These are phyloP conservation scores for Sarcophaga variegata DNA, from an alignment of 2,888 invertebrate species.

Conservation along the genomic window DNA sequence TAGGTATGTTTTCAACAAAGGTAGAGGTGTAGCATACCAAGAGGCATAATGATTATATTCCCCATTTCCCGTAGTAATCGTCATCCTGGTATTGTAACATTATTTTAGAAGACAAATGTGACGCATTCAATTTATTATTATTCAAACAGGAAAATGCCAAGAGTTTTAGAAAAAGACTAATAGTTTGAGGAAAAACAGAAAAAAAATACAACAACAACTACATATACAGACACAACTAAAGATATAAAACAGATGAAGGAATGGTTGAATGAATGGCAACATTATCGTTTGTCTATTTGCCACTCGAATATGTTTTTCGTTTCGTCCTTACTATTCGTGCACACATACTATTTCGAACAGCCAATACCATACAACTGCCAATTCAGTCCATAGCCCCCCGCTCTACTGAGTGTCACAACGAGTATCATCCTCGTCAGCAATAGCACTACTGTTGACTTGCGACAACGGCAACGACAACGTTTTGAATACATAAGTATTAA, in stretches of 20 bases:
- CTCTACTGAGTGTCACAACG: background rate
- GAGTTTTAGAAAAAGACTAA: slow-evolving; percentile 48
- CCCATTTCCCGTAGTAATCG: slow-evolving; percentile 6
- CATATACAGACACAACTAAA: background rate
- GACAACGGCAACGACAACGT: slow-evolving; percentile 19
- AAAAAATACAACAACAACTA: background rate
- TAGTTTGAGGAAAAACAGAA: slow-evolving; percentile 36
- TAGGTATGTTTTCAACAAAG: background rate
- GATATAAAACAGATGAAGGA: background rate
- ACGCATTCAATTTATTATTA: slow-evolving; percentile 67
- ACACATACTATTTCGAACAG: no score
- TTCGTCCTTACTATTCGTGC: no score
- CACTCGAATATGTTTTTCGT: background rate
- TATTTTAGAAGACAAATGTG: slow-evolving; percentile 61
- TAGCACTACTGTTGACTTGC: slow-evolving; percentile 23
- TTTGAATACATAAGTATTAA: slow-evolving; percentile 58
- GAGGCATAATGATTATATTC: slow-evolving; percentile 27
- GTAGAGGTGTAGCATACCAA: background rate
- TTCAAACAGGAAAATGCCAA: slow-evolving; percentile 57
- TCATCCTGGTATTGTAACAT: slow-evolving; percentile 41
- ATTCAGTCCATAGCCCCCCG: background rate
- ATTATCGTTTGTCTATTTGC: slow-evolving; percentile 52
- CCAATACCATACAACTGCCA: background rate
- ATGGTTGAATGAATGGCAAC: slow-evolving; percentile 43
- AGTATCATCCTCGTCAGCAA: background rate